Percentiles rank a stretch among this genome's conserved stretches.
These are phyloP conservation scores for Emesis furor DNA, from an alignment of 2,888 invertebrate species.

Conservation along the genomic window DNA sequence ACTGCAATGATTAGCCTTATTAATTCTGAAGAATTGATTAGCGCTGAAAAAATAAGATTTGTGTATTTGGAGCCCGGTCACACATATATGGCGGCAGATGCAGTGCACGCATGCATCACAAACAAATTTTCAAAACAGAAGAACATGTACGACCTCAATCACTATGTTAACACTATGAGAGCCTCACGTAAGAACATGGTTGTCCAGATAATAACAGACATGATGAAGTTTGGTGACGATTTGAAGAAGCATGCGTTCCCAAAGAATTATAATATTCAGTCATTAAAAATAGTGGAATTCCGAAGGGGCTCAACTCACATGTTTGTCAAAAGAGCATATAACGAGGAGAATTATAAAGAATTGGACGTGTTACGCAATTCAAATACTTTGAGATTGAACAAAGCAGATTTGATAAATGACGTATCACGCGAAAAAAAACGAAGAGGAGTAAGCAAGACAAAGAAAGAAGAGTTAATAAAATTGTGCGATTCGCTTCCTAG, in stretches of 20 bases:
- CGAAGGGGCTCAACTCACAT: slow-evolving; percentile 26
- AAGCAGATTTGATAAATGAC: slow-evolving; percentile 25
- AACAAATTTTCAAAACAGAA: slow-evolving; percentile 43
- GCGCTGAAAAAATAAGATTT: no score
- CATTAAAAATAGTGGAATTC: slow-evolving; percentile 47
- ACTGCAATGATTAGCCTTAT: no score
- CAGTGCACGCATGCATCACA: slow-evolving; percentile 35
- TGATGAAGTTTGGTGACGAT: slow-evolving; percentile 42
- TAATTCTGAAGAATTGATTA: no score
- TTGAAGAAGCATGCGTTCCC: slow-evolving; percentile 25
- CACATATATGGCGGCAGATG: slow-evolving; percentile 36
- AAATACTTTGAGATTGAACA: slow-evolving; percentile 21
- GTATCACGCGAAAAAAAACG: slow-evolving; percentile 20
- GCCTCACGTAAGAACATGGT: slow-evolving; percentile 38
- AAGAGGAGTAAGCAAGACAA: slow-evolving; percentile 33
- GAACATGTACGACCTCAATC: slow-evolving; percentile 34
- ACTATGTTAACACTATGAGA: slow-evolving; percentile 36
- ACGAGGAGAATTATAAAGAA: neutral
- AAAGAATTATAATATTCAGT: slow-evolving; percentile 37
- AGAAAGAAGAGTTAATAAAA: slow-evolving; percentile 33
- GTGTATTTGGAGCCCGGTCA: no score
- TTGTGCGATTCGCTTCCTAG: slow-evolving; percentile 21
- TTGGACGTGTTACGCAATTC: neutral
- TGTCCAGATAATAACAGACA: slow-evolving; percentile 36
- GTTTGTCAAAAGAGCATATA: slow-evolving; percentile 16